Percentiles rank a stretch among this genome's conserved stretches.
These are phyloP conservation scores for Tarsius wallacei DNA, from an alignment of 2,797 vertebrate genomes.

Conservation along the genomic window DNA sequence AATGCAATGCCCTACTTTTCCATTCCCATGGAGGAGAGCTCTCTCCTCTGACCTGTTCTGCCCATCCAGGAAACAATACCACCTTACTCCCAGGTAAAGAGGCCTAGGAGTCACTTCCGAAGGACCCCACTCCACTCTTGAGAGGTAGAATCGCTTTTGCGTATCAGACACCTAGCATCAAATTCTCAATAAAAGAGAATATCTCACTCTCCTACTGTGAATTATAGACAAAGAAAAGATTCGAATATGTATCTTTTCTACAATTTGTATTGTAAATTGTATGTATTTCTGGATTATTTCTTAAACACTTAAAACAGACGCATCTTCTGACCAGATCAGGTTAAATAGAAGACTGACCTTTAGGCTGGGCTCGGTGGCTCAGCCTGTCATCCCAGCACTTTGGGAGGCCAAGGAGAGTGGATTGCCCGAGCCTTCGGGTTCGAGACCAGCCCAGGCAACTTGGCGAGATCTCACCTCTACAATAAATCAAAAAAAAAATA, in stretches of 20 bases:
- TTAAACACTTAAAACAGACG: neutral
- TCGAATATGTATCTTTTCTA: neutral
- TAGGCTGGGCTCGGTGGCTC: too few species aligned
- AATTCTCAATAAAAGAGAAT: neutral
- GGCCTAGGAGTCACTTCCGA: neutral
- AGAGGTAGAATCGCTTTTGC: neutral
- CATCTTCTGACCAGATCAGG: neutral
- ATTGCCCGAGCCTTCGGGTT: too few species aligned
- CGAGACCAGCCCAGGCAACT: too few species aligned
- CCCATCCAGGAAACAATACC: neutral
- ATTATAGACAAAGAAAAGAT: neutral
- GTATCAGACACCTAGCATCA: neutral
- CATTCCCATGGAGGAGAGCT: neutral
- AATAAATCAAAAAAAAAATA: too few species aligned
- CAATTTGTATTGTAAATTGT: neutral
- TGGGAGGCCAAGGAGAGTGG: too few species aligned
- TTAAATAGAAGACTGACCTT: neutral
- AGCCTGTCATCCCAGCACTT: too few species aligned
- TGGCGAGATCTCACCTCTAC: too few species aligned
- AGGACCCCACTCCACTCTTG: neutral
- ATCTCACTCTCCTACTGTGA: constrained; percentile 16
- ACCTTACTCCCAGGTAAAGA: neutral
- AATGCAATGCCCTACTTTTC: neutral
- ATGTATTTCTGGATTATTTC: constrained; percentile 21
- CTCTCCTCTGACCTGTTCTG: neutral